Conservation (phyloP, 2,797 vertebrate species). For the Poeciliopsis turneri region DNA sequence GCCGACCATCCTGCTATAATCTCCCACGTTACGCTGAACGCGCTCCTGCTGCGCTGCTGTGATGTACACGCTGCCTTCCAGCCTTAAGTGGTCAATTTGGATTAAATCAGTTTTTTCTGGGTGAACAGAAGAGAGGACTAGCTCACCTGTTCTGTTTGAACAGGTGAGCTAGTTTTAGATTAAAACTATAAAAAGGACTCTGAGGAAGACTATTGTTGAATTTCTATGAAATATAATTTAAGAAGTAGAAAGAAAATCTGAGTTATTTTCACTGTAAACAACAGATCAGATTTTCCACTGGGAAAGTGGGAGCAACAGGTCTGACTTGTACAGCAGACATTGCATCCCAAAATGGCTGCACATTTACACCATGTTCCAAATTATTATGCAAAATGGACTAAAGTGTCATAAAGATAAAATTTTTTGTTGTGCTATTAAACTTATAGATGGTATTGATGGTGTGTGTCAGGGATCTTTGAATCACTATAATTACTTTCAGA, state of each 20-base stretch:
- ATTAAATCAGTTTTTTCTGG: conserved; percentile 15
- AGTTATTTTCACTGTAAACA: background rate
- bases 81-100: conserved; percentile 10
- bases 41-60: conserved; percentile 21
- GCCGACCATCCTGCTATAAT: conserved; percentile 26
- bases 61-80: background rate
- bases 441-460: too few relatives aligned
- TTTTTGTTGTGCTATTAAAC: too few relatives aligned
- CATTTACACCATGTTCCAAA: too few relatives aligned
- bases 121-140: background rate
- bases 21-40: conserved; percentile 11
- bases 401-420: too few relatives aligned
- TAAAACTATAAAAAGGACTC: background rate
- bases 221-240: background rate
- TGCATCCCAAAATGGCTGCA: too few relatives aligned
- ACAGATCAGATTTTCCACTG: too few relatives aligned
- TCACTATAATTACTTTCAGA: too few relatives aligned
- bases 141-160: background rate
- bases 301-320: too few relatives aligned
- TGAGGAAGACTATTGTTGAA: background rate
- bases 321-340: too few relatives aligned
- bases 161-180: background rate
- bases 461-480: too few relatives aligned
- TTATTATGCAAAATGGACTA: too few relatives aligned
- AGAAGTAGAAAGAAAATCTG: background rate